Evolutionary conservation across 1,140 invertebrate species (phyloP).

Genomic region (Pseudomyrmex gracilis): DNA sequence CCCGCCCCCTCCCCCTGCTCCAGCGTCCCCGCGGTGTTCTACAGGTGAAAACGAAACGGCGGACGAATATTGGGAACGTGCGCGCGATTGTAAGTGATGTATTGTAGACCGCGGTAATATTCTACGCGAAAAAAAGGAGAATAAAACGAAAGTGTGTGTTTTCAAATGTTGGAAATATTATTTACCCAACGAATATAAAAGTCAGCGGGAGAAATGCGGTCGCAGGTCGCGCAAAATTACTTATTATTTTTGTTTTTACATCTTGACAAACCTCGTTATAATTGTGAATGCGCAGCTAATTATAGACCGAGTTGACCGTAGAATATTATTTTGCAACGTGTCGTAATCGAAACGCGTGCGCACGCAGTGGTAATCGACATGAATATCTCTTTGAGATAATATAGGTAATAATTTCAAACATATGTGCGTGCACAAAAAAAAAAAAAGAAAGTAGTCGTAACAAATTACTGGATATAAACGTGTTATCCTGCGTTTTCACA

Average conservation of each 20-base stretch:
- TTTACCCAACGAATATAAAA: constrained; percentile 40
- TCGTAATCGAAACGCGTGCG: too few relatives aligned
- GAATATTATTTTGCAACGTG: neutral
- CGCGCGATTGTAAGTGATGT: constrained; percentile 53
- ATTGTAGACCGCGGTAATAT: constrained; percentile 60
- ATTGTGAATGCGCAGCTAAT: neutral
- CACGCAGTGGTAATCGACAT: too few relatives aligned
- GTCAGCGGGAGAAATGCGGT: constrained; percentile 13
- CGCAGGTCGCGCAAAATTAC: constrained; percentile 1
- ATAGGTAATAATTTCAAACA: too few relatives aligned
- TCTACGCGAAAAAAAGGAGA: constrained; percentile 35
- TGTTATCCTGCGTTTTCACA: constrained; percentile 17
- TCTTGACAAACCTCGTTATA: neutral
- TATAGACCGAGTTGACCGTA: too few relatives aligned
- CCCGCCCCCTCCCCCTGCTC: neutral
- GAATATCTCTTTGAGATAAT: too few relatives aligned
- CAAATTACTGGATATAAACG: constrained; percentile 6
- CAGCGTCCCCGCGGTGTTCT: constrained; percentile 38
- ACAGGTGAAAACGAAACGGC: constrained; percentile 67
- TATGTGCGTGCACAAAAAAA: too few relatives aligned
- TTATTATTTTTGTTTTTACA: neutral
- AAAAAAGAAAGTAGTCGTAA: neutral
- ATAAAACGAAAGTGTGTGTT: constrained; percentile 14
- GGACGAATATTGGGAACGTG: constrained; percentile 56
- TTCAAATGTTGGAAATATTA: constrained; percentile 43